Evolutionary conservation across 37 sponge, comb jelly and placozoan genomes (phyloP).

Genomic region (Hormiphora californensis): DNA sequence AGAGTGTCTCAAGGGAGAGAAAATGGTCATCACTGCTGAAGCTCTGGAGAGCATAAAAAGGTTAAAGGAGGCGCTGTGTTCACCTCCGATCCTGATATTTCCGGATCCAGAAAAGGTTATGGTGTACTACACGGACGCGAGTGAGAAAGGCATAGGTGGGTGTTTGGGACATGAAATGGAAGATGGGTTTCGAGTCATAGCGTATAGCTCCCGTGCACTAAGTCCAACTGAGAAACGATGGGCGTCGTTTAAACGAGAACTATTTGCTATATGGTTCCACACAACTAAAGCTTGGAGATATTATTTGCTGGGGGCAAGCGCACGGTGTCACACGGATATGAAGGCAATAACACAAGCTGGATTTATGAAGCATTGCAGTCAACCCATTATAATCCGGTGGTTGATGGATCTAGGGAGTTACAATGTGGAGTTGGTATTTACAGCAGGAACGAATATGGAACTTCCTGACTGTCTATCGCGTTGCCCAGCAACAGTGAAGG

Average conservation of each 20-base stretch:
- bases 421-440: too few relatives aligned
- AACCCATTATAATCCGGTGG: too few relatives aligned
- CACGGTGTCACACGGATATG: too few relatives aligned
- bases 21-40: constrained; percentile 41
- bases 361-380: too few relatives aligned
- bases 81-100: constrained; percentile 62
- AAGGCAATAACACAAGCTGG: too few relatives aligned
- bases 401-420: too few relatives aligned
- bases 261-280: too few relatives aligned
- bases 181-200: constrained; percentile 57
- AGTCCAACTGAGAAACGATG: constrained; percentile 53
- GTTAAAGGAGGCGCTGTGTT: constrained; percentile 56
- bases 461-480: not conserved
- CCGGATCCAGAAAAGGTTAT: constrained; percentile 56
- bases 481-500: not conserved
- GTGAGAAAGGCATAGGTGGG: constrained; percentile 58
- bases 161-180: constrained; percentile 53
- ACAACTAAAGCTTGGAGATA: too few relatives aligned
- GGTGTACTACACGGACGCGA: constrained; percentile 67
- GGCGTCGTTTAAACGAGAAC: constrained; percentile 11
- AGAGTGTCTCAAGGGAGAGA: constrained; percentile 38
- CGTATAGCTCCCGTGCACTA: constrained; percentile 56
- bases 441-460: too few relatives aligned
- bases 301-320: too few relatives aligned
- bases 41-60: constrained; percentile 54